phyloP scores from a whole-genome alignment of 2,888 invertebrate species.

The Lycophotia porphyrea region DNA sequence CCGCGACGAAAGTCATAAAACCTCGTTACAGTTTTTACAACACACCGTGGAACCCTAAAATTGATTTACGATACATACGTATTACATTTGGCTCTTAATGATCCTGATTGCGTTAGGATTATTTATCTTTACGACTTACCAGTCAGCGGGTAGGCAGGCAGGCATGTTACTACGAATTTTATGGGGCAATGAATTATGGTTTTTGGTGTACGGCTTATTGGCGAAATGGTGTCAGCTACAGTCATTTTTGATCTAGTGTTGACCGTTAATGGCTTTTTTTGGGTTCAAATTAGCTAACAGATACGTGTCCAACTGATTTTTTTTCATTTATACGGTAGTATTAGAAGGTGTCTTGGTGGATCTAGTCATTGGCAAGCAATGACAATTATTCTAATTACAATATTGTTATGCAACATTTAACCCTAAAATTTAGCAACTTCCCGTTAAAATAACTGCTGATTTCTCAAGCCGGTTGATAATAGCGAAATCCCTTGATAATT shows the following conservation, averaged over 20 bases:
- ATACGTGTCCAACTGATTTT: not conserved
- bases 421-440: not conserved
- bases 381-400: not conserved
- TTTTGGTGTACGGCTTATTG: constrained; percentile 40
- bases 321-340: no score
- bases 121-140: constrained; percentile 63
- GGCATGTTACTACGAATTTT: constrained; percentile 53
- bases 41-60: constrained; percentile 63
- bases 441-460: not conserved
- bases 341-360: not conserved
- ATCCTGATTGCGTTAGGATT: constrained; percentile 60
- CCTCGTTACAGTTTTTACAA: constrained; percentile 65
- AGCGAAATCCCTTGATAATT: not conserved
- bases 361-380: not conserved
- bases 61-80: constrained; percentile 63
- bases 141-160: constrained; percentile 58
- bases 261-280: not conserved
- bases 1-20: constrained; percentile 62
- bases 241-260: constrained; percentile 1
- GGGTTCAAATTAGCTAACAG: not conserved
- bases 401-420: not conserved
- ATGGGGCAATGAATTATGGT: constrained; percentile 54
- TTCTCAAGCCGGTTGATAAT: not conserved
- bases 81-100: constrained; percentile 63
- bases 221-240: constrained; percentile 25